Base-by-base conservation (phyloP, 2,113 vertebrate species). In the Guaruba guarouba region DNA sequence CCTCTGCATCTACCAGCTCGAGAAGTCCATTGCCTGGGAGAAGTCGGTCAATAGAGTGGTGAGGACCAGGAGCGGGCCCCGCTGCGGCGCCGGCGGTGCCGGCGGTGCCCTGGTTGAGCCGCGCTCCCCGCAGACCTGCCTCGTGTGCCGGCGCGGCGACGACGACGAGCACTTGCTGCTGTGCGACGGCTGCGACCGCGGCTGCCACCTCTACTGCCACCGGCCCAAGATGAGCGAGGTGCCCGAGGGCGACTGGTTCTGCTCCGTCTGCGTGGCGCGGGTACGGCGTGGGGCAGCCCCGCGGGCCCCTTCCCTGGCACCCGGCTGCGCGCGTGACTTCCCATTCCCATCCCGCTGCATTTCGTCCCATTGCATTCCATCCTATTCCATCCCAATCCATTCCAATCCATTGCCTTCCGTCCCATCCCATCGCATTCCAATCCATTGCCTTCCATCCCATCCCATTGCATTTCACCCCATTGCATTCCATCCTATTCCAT, bases 121-220 rank as follows among this genome's bases (percentile, higher is more conserved):
- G 31, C 29, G 54, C 54, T 55, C 59, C 90, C 63, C 76, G 1
- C 92, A 99, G 99, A 99, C 98, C 6, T 99, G 99, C 95, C 98
- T 99, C 89, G 98, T 99, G 52, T 99, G 99, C 96, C 98, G 98
- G 86, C 99, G 99, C 25, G 99, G 99, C 13, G 99, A 99, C 81
- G 99, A 99, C 0, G 99, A 99, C 8, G 99, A 99, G 78, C 98
- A 97, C 82, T 97, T 99, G 96, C 97, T 99, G 96, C 98, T 99
- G 89, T 99, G 99, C 49, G 99, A 99, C 6, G 98, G 99, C 86
- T 99, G 99, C 76, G 99, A 99, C 97, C 98, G 98, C 4, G 99
- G 99, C 94, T 99, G 99, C 95, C 99, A 99, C 97, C 99, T 99
- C 97, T 99, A 99, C 97, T 99, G 99, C 97, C 98, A 99, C 96